These are phyloP conservation scores for Felis chaus DNA, from an alignment of 2,113 vertebrate genomes.

Conservation along the genomic window DNA sequence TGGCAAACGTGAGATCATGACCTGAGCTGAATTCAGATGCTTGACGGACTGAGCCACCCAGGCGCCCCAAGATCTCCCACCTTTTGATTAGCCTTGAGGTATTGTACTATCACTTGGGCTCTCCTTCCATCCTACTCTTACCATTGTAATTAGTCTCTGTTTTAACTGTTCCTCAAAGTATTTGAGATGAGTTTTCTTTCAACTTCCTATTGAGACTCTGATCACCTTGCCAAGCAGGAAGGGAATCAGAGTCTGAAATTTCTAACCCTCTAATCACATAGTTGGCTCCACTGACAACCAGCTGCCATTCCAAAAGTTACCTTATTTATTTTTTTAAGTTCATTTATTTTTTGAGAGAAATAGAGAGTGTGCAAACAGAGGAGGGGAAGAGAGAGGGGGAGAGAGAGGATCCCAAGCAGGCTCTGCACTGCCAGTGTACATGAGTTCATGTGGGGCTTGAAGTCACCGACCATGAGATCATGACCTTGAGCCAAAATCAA, in stretches of 20 bases:
- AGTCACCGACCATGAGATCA: too few relatives aligned
- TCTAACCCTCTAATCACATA: not conserved
- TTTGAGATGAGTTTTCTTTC: not conserved
- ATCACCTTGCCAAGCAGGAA: not conserved
- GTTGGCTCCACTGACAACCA: not conserved
- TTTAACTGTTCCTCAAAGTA: not conserved
- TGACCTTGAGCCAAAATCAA: too few relatives aligned
- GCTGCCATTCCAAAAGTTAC: not conserved
- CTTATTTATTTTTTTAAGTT: too few relatives aligned
- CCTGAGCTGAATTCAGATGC: too few relatives aligned
- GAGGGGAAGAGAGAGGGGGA: too few relatives aligned
- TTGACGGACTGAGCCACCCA: too few relatives aligned
- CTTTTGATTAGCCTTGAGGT: not conserved
- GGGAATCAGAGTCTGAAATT: not conserved
- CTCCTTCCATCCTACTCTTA: not conserved
- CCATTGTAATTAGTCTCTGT: not conserved
- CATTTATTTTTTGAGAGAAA: too few relatives aligned
- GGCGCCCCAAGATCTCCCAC: not conserved
- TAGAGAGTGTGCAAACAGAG: too few relatives aligned
- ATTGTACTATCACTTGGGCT: not conserved
- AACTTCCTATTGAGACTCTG: not conserved
- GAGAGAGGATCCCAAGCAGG: too few relatives aligned
- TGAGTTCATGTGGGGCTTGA: too few relatives aligned
- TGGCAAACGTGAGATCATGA: too few relatives aligned
- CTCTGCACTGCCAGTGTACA: too few relatives aligned